A percentile compares a stretch with the other conserved stretches of the same genome.
Conservation (phyloP, 1,140 invertebrate genomes). For the Kradibia gibbosae region DNA sequence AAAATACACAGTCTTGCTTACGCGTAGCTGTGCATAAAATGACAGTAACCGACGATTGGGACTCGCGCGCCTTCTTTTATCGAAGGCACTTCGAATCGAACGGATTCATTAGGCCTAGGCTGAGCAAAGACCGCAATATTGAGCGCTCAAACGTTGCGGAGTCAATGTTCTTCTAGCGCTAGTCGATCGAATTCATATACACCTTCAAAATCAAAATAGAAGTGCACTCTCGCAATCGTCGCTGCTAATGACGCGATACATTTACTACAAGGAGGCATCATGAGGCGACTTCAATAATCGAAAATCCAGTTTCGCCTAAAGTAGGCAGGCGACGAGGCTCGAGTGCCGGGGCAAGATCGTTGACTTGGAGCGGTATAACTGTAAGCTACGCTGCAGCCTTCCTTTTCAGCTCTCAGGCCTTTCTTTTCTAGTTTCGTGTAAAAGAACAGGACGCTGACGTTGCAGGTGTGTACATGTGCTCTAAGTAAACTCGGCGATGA, state of each 20-base stretch:
- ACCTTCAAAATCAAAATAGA: background rate
- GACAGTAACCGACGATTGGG: background rate
- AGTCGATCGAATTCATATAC: no score
- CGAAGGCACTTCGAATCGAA: background rate
- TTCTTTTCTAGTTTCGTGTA: slow-evolving; percentile 7
- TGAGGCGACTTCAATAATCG: background rate
- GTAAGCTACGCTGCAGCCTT: slow-evolving; percentile 38
- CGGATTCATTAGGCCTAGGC: background rate
- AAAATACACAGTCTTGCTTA: background rate
- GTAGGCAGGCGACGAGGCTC: slow-evolving; percentile 45
- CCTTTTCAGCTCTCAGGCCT: background rate
- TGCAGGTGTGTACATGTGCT: background rate
- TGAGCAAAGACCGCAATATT: background rate
- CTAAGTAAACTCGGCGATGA: background rate
- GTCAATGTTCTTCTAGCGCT: background rate
- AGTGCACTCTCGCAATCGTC: background rate
- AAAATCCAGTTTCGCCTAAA: slow-evolving; percentile 57
- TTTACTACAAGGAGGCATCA: background rate
- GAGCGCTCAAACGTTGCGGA: background rate
- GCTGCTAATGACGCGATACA: background rate
- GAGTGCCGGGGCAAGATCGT: slow-evolving; percentile 51
- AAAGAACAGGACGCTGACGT: background rate
- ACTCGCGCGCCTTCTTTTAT: background rate
- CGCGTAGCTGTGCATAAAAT: background rate
- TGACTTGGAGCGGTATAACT: slow-evolving; percentile 58